phyloP scores from a whole-genome alignment of 1,140 invertebrate genomes.

The Bombyx mori region ASM3026992v2 NC_085107.1:11325001-11325500 shows the following conservation, averaged over 20 bases:
- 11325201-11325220: not conserved
- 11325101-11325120: too few species aligned
- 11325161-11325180: constrained; percentile 2
- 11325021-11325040: too few species aligned
- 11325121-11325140: constrained; percentile 7
- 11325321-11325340: constrained; percentile 38
- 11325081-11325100: too few species aligned
- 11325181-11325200: constrained; percentile 4
- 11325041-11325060: too few species aligned
- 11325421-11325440: constrained; percentile 25
- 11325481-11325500: constrained; percentile 11
- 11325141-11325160: not conserved
- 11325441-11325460: constrained; percentile 24
- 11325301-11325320: constrained; percentile 51
- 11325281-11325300: constrained; percentile 43
- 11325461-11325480: constrained; percentile 38
- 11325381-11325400: constrained; percentile 43
- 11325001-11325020: too few species aligned
- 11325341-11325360: constrained; percentile 36
- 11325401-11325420: constrained; percentile 27
- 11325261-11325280: constrained; percentile 53
- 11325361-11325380: constrained; percentile 40
- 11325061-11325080: too few species aligned
- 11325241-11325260: constrained; percentile 29
- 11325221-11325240: constrained; percentile 19